A percentile compares a stretch with the other conserved stretches of the same genome.
These are phyloP conservation scores for Pinna nobilis DNA, from an alignment of 1,140 invertebrate genomes.

Conservation along the genomic window DNA sequence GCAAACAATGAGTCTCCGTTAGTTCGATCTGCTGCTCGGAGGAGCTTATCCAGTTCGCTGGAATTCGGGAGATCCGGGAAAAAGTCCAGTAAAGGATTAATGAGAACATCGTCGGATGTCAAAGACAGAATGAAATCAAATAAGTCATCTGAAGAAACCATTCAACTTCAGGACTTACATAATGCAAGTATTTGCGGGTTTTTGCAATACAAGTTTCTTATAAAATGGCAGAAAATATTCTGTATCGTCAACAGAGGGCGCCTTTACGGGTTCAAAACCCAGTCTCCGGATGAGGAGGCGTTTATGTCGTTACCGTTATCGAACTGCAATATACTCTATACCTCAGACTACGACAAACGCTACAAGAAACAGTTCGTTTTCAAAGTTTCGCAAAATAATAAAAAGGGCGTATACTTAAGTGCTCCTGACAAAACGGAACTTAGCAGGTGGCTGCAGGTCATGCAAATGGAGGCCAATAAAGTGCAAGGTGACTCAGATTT, in stretches of 20 bases:
- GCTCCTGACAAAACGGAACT: slow-evolving; percentile 52
- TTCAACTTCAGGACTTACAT: slow-evolving; percentile 49
- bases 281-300: slow-evolving; percentile 46
- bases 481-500: slow-evolving; percentile 23
- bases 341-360: slow-evolving; percentile 48
- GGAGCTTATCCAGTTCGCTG: slow-evolving; percentile 43
- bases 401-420: slow-evolving; percentile 56
- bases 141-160: no score
- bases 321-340: slow-evolving; percentile 51
- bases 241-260: slow-evolving; percentile 58
- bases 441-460: slow-evolving; percentile 52
- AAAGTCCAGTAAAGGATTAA: slow-evolving; percentile 44
- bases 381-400: slow-evolving; percentile 55
- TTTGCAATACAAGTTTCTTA: slow-evolving; percentile 51
- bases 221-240: slow-evolving; percentile 59
- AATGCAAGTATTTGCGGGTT: slow-evolving; percentile 48
- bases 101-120: slow-evolving; percentile 56
- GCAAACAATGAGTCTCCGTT: background rate
- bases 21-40: background rate
- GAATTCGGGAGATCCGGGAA: slow-evolving; percentile 43
- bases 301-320: slow-evolving; percentile 46
- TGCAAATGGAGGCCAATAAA: slow-evolving; percentile 59
- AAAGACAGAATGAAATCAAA: slow-evolving; percentile 55
- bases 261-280: slow-evolving; percentile 61
- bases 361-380: slow-evolving; percentile 55